These are phyloP conservation scores for Serrognathus titanus DNA, from an alignment of 2,888 invertebrate genomes.

Conservation along the genomic window DNA sequence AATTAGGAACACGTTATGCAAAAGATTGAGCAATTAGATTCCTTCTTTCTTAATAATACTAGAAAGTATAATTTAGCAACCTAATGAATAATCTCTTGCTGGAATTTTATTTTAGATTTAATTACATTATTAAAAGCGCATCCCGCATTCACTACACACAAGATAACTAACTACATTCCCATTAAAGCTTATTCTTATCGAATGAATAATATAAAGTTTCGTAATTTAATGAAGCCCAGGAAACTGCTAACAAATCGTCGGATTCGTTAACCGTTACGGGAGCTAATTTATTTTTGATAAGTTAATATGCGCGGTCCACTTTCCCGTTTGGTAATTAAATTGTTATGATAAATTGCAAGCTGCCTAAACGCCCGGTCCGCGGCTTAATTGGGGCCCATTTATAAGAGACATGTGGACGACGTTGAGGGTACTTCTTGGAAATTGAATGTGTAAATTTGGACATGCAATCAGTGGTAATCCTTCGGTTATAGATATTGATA, in stretches of 20 bases:
- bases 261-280: constrained; percentile 5
- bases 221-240: constrained; percentile 9
- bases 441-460: no score
- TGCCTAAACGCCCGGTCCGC: not conserved
- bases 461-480: no score
- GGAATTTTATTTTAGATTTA: no score
- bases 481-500: no score
- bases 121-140: no score
- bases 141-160: no score
- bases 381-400: not conserved
- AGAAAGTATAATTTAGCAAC: not conserved
- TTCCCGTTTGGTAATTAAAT: constrained; percentile 9
- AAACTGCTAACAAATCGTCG: constrained; percentile 11
- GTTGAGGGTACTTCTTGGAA: no score
- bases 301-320: constrained; percentile 9
- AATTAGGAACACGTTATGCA: no score
- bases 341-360: constrained; percentile 11
- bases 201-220: constrained; percentile 1
- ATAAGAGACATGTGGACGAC: not conserved
- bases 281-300: constrained; percentile 14
- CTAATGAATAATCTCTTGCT: not conserved
- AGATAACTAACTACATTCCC: no score
- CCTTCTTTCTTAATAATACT: no score
- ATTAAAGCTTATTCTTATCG: no score
- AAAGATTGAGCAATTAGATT: no score